Evolutionary conservation across 2,888 invertebrate species (phyloP), one percentile per base, ranked within the genome.

Genomic region (Ophioninae sp.): DNA sequence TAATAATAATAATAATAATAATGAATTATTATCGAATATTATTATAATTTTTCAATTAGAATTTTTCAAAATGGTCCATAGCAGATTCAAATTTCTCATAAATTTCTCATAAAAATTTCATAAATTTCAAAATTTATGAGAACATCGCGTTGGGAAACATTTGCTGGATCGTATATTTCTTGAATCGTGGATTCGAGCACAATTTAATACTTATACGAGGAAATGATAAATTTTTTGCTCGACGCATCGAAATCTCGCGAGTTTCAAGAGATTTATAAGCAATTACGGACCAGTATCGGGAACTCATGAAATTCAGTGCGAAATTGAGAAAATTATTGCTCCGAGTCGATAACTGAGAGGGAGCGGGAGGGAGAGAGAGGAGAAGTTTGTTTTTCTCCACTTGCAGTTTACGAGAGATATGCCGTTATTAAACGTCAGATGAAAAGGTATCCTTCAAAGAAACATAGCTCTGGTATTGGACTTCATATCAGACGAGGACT

Each of bases 401-500:
- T 77, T 68, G 39, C 23, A 76, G 68, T 61, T 76, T 37, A 59
- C 59, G 39, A 39, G 67, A 65, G 67, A 77, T 69, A 63, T 69
- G 37, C 77, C 58, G 59, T 51, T 51, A 13, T 13, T 61, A 63
- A 61, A 64, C 23, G 56, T 65, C 22, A 65, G 58, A 61, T 75
- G 82, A 76, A 79, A 83, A 83, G 76, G 79, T 83, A 79, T 67
- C 76, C 75, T 75, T 22, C 75, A 74, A 75, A 71, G 75, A 74
- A 76, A 71, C 69, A 72, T 79, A 79, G 75, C 75, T 69, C 76
- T 83, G 61, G 68, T 44, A 61, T 68, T 73, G 68, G 68, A 58
- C 63, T 56, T 67, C 75, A 75, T 76, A 76, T 83, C 78, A 17
- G 30, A 17, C 20, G 64, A 76, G 72, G 13, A 13, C 13, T 17